These are phyloP conservation scores for Drosophila vallismaia DNA, from an alignment of 2,888 invertebrate species.

Conservation along the genomic window DNA sequence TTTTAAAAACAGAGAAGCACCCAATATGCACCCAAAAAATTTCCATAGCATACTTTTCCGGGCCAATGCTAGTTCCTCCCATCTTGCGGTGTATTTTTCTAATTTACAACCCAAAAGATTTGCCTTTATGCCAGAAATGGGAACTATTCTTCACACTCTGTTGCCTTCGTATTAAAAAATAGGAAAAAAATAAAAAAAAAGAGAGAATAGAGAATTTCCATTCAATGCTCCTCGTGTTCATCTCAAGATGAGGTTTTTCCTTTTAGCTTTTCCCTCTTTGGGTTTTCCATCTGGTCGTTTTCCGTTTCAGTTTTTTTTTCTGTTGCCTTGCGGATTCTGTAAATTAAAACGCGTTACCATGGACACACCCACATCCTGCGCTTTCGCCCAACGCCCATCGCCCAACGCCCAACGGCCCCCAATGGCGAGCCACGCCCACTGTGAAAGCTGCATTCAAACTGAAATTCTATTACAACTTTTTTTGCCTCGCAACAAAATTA, in stretches of 20 bases:
- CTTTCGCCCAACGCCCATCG: too few relatives aligned
- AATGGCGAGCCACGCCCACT: background rate
- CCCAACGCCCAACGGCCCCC: background rate
- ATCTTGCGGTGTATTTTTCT: background rate
- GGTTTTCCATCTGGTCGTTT: slow-evolving; percentile 13
- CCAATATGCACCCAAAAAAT: background rate
- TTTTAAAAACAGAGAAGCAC: background rate
- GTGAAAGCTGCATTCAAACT: slow-evolving; percentile 18
- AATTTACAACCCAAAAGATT: background rate
- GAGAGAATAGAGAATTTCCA: slow-evolving; percentile 20
- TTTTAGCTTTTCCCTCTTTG: background rate
- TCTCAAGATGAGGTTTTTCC: slow-evolving; percentile 31
- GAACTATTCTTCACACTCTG: slow-evolving; percentile 24
- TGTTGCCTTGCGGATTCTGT: slow-evolving; percentile 38
- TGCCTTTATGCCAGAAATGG: slow-evolving; percentile 14
- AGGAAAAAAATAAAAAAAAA: slow-evolving; percentile 4
- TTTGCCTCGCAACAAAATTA: slow-evolving; percentile 56
- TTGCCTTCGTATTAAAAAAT: slow-evolving; percentile 12
- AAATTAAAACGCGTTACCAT: slow-evolving; percentile 41
- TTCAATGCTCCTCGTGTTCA: slow-evolving; percentile 24
- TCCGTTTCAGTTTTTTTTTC: background rate
- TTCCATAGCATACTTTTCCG: background rate
- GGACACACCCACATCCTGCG: slow-evolving; percentile 19
- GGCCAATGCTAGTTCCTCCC: background rate
- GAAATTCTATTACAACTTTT: slow-evolving; percentile 35